phyloP scores from a whole-genome alignment of 2,888 invertebrate species.

The Pyralis farinalis region DNA sequence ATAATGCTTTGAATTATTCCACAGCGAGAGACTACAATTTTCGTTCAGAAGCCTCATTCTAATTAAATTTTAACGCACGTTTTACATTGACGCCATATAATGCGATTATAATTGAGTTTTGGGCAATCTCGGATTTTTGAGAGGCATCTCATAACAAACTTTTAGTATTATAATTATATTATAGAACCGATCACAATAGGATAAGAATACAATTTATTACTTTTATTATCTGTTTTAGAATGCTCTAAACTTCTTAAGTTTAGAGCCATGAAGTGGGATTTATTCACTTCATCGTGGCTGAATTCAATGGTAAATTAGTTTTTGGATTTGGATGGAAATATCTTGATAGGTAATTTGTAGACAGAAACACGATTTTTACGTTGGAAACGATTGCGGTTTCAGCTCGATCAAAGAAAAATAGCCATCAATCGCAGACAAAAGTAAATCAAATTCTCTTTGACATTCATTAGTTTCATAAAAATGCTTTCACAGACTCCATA shows the following conservation, averaged over 20 bases:
- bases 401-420: conserved; percentile 19
- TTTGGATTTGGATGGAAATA: not conserved
- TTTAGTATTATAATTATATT: no score
- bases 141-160: conserved; percentile 24
- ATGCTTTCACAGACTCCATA: conserved; percentile 39
- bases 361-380: conserved; percentile 15
- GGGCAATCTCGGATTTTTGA: conserved; percentile 41
- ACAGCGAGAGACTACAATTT: conserved; percentile 34
- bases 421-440: conserved; percentile 30
- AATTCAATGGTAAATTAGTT: not conserved
- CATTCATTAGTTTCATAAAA: conserved; percentile 70
- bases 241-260: not conserved
- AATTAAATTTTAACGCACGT: conserved; percentile 68
- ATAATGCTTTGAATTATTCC: conserved; percentile 56
- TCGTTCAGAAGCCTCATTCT: conserved; percentile 55
- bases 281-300: not conserved
- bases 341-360: conserved; percentile 4
- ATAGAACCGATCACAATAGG: not conserved
- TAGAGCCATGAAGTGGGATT: not conserved
- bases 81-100: conserved; percentile 56
- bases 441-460: conserved; percentile 58
- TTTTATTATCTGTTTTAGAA: not conserved
- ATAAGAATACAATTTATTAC: conserved; percentile 1
- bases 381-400: conserved; percentile 13
- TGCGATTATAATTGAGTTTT: conserved; percentile 60